phyloP scores from a whole-genome alignment of 2,888 invertebrate genomes.

The Pherbina coryleti region DNA sequence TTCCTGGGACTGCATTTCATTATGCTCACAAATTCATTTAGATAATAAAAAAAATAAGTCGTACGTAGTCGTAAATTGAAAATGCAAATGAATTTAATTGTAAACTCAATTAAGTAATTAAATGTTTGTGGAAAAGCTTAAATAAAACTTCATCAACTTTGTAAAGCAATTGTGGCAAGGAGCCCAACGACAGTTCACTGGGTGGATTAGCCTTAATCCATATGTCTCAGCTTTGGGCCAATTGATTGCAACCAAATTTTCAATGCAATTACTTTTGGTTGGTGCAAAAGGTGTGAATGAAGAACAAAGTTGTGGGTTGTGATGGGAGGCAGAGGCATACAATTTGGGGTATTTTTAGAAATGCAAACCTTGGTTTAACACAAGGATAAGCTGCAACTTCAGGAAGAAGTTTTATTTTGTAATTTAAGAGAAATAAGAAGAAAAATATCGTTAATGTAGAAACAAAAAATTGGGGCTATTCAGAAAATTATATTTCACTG shows the following conservation, averaged over 20 bases:
- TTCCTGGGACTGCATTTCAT: not conserved
- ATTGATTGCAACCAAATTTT: conserved; percentile 32
- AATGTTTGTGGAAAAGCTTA: conserved; percentile 17
- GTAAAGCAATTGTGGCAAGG: not conserved
- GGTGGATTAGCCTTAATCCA: conserved; percentile 20
- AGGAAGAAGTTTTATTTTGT: too few species aligned
- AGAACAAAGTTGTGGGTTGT: too few species aligned
- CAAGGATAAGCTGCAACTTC: too few species aligned
- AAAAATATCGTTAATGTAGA: too few species aligned
- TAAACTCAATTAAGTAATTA: conserved; percentile 35
- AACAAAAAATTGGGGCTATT: too few species aligned
- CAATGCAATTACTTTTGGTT: conserved; percentile 26
- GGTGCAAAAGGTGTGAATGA: conserved; percentile 2
- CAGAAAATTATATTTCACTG: too few species aligned
- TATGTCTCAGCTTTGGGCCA: conserved; percentile 2
- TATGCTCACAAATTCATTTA: not conserved
- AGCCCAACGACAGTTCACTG: not conserved
- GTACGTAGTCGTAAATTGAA: conserved; percentile 20
- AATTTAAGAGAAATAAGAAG: too few species aligned
- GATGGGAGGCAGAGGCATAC: too few species aligned
- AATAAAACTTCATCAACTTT: conserved; percentile 7
- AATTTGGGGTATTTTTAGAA: too few species aligned
- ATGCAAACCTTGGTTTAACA: too few species aligned
- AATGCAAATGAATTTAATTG: conserved; percentile 31
- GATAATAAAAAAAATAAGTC: too few species aligned